These are phyloP conservation scores for Drosophila pectinifera DNA, from an alignment of 1,140 invertebrate species.

Conservation along the genomic window DNA sequence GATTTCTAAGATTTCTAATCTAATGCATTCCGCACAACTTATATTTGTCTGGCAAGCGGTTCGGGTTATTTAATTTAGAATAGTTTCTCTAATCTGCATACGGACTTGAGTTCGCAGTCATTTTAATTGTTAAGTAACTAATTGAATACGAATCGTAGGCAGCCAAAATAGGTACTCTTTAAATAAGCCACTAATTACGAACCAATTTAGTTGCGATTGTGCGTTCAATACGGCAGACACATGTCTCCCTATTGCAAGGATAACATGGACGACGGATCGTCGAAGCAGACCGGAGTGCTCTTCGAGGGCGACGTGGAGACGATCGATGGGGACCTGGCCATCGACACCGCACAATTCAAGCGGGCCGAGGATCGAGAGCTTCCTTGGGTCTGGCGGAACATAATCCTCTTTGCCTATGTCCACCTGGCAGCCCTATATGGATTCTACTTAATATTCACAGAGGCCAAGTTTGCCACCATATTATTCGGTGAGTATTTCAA, in stretches of 20 bases:
- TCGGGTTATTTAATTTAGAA: not conserved
- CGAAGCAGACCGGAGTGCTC: constrained; percentile 86
- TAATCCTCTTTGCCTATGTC: constrained; percentile 92
- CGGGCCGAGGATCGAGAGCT: constrained; percentile 82
- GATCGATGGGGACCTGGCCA: constrained; percentile 85
- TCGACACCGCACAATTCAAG: constrained; percentile 76
- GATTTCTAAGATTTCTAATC: not conserved
- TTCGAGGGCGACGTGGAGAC: constrained; percentile 88
- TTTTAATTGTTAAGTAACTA: not conserved
- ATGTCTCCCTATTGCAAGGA: not conserved
- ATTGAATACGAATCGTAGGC: not conserved
- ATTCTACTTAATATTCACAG: constrained; percentile 90
- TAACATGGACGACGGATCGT: constrained; percentile 1
- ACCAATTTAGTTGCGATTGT: constrained; percentile 6
- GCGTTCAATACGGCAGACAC: not conserved
- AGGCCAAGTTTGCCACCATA: constrained; percentile 91
- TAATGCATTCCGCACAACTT: not conserved
- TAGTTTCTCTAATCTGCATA: not conserved
- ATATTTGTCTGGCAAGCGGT: not conserved
- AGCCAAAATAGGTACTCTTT: not conserved
- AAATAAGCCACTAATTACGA: not conserved
- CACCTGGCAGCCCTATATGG: constrained; percentile 95
- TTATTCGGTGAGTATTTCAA: constrained; percentile 87
- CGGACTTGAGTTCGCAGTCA: too few relatives aligned
- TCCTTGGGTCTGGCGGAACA: constrained; percentile 96